Conservation (phyloP, 2,888 invertebrate genomes). For the Capitulum mitella region DNA sequence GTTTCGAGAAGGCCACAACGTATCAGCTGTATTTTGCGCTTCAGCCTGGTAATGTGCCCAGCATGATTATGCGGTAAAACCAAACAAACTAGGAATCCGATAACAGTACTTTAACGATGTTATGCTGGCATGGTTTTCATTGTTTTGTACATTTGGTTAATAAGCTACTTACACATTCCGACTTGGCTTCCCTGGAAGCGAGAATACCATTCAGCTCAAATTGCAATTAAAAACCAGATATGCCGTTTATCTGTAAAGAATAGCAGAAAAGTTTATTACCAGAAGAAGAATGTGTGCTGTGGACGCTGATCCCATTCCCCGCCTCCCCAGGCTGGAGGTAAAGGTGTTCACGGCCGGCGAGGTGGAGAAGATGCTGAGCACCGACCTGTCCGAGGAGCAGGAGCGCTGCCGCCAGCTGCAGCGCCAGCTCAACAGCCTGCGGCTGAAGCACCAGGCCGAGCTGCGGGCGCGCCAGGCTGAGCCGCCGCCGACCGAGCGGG, state of each 20-base stretch:
- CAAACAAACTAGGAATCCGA: too few species aligned
- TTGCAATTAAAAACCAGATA: not conserved
- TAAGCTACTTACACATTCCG: too few species aligned
- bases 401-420: not conserved
- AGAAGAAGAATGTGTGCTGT: not conserved
- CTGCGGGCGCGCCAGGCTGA: not conserved
- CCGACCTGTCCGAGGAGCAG: not conserved
- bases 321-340: not conserved
- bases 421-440: not conserved
- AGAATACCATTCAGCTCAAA: not conserved
- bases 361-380: conserved; percentile 17
- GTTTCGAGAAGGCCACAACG: not conserved
- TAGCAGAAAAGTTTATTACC: too few species aligned
- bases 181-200: too few species aligned
- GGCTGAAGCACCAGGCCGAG: not conserved
- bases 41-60: too few species aligned
- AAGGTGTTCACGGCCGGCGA: not conserved
- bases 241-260: not conserved
- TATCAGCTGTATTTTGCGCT: too few species aligned
- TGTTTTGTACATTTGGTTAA: too few species aligned
- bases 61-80: too few species aligned
- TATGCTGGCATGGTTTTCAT: too few species aligned
- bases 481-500: not conserved
- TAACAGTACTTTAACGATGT: too few species aligned
- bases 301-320: not conserved